A percentile compares a stretch with the other conserved stretches of the same genome.
phyloP scores from a whole-genome alignment of 2,888 invertebrate genomes.

The Synanthedon vespiformis region DNA sequence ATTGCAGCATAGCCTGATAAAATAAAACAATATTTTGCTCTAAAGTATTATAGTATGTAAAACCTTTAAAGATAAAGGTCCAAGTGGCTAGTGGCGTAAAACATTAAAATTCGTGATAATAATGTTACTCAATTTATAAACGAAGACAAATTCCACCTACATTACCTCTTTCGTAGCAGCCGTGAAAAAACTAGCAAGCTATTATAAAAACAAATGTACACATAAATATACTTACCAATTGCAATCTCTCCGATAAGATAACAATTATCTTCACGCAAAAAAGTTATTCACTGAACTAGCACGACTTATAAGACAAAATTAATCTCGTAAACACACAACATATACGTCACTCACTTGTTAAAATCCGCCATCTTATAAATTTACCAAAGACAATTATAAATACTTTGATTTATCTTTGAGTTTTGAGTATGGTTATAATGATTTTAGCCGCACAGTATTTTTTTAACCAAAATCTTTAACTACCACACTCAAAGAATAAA shows the following conservation, averaged over 20 bases:
- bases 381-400: conserved; percentile 22
- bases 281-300: conserved; percentile 42
- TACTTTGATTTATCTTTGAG: not conserved
- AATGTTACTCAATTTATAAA: conserved; percentile 9
- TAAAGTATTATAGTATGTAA: no score
- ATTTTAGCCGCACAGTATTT: no score
- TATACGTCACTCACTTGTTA: conserved; percentile 54
- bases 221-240: conserved; percentile 29
- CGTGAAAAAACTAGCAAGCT: conserved; percentile 24
- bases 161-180: conserved; percentile 26
- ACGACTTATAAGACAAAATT: conserved; percentile 26
- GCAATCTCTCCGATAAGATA: conserved; percentile 10
- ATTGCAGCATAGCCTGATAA: no score
- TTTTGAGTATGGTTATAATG: no score
- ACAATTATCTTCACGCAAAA: conserved; percentile 16
- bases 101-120: conserved; percentile 1
- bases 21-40: no score
- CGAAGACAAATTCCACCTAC: conserved; percentile 42
- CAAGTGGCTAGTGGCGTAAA: no score
- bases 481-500: no score
- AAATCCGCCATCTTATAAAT: conserved; percentile 61
- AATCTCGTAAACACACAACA: conserved; percentile 59
- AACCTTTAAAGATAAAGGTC: no score
- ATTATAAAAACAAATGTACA: conserved; percentile 4
- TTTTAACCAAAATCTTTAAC: no score